Percentiles rank a stretch among this genome's conserved stretches.
Conservation (phyloP, 2,888 invertebrate genomes). For the Calephelis perditalis region DNA sequence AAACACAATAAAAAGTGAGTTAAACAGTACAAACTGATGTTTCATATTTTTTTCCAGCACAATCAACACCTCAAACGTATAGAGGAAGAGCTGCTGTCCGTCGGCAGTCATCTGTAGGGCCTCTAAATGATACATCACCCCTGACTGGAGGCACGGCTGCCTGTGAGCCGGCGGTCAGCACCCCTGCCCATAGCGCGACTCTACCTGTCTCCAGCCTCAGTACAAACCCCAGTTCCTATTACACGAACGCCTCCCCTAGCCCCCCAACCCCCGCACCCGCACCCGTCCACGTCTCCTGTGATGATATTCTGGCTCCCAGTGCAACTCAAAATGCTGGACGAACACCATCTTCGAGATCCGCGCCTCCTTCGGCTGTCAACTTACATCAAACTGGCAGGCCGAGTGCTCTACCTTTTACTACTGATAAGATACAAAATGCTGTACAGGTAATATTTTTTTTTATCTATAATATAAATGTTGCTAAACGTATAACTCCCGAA, state of each 20-base stretch:
- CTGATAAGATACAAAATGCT: slow-evolving; percentile 51
- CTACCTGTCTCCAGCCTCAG: slow-evolving; percentile 76
- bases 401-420: slow-evolving; percentile 51
- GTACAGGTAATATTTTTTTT: slow-evolving; percentile 38
- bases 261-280: slow-evolving; percentile 70
- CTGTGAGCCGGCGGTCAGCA: slow-evolving; percentile 63
- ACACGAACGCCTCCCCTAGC: slow-evolving; percentile 80
- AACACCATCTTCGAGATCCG: slow-evolving; percentile 63
- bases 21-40: background rate
- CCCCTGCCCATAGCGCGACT: slow-evolving; percentile 68
- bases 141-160: slow-evolving; percentile 55
- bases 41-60: slow-evolving; percentile 65
- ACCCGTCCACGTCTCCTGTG: slow-evolving; percentile 65
- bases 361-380: slow-evolving; percentile 70
- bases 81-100: slow-evolving; percentile 78
- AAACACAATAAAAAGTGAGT: too few species aligned
- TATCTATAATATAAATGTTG: too few species aligned
- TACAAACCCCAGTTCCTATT: slow-evolving; percentile 77
- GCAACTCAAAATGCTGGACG: slow-evolving; percentile 48
- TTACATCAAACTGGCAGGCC: slow-evolving; percentile 65
- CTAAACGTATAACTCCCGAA: too few species aligned
- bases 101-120: slow-evolving; percentile 80
- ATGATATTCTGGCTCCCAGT: slow-evolving; percentile 64
- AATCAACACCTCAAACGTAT: slow-evolving; percentile 80
- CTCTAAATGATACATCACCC: slow-evolving; percentile 75